Percentiles rank a stretch among this genome's conserved stretches.
Evolutionary conservation across 2,888 invertebrate genomes (phyloP).

Genomic region (Plagodis dolabraria): DNA sequence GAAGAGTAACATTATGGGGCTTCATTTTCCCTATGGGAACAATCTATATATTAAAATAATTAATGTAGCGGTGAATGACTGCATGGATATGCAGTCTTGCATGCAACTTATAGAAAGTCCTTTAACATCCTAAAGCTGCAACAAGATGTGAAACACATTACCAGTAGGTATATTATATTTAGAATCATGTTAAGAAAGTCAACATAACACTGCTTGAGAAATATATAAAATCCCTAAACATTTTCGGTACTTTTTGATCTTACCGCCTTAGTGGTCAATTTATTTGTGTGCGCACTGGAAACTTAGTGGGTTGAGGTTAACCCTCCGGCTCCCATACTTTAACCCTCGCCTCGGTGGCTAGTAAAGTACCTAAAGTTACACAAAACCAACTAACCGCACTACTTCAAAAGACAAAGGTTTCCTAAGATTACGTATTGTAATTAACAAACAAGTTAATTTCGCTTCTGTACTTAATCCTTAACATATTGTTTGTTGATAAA

Average conservation of each 20-base stretch:
- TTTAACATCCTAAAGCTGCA: no score
- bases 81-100: no score
- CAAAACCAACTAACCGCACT: neutral
- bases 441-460: conserved; percentile 12
- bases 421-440: conserved; percentile 13
- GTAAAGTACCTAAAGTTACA: conserved; percentile 1
- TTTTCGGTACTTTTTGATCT: neutral
- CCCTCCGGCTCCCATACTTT: conserved; percentile 1
- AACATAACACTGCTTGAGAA: no score
- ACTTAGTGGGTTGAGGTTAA: neutral
- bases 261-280: neutral
- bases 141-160: no score
- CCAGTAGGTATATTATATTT: no score
- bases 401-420: conserved; percentile 3
- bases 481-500: conserved; percentile 21
- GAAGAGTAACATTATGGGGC: no score
- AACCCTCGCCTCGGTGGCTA: neutral
- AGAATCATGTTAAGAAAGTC: no score
- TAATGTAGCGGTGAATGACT: no score
- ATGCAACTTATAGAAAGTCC: no score
- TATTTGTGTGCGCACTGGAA: neutral
- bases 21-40: no score
- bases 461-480: conserved; percentile 7
- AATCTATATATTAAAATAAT: no score
- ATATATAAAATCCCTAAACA: no score